Base-by-base conservation (phyloP, 2,113 vertebrate genomes). In the Campylorhamphus procurvoides region DNA sequence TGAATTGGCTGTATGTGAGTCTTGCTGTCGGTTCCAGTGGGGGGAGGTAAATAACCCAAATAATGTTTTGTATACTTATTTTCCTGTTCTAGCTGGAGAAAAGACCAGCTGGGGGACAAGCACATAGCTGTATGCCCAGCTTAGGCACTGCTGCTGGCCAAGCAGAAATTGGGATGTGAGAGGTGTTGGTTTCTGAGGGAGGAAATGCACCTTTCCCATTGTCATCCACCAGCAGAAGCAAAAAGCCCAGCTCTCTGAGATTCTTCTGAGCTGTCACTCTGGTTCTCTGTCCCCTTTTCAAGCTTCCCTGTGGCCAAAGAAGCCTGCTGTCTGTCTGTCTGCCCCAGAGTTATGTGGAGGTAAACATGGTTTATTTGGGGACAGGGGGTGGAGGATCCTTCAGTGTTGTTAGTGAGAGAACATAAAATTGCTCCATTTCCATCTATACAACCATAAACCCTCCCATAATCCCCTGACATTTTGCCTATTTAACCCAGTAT, bases 81-180 rank as follows among this genome's bases (percentile, higher is more conserved):
- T 82, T 67, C 12, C 33, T 84, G 9, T 59, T 40, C 35, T 82
- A 84, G 23, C 18, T 46, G 73, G 12, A 64, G 25, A 58, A 87
- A 84, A 85, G 44, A 39, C 13, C 6, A 14, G 3, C 44, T 31
- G 85, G 74, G n/a, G 39, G 39, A 81, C 63, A 23, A 84, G 28
- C n/a, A 28, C 11, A 10, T 22, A 56, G 33, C 49, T 52, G 27
- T 56, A 6, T n/a, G 18, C 23, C 24, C 39, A 74, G 15, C 14
- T 71, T 59, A 52, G 33, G 40, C 33, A 39, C 23, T 76, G 15
- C 27, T 7, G 14, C 27, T 89, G 63, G 18, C 18, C 0, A 0
- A 33, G 29, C 6, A 10, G 27, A 19, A 80, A 42, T 2, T 25
- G 47, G 56, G 18, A 68, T 75, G 40, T 55, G 29, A 71, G 63